Base-by-base conservation (phyloP, 2,113 vertebrate genomes). In the Hoplias malabaricus region DNA sequence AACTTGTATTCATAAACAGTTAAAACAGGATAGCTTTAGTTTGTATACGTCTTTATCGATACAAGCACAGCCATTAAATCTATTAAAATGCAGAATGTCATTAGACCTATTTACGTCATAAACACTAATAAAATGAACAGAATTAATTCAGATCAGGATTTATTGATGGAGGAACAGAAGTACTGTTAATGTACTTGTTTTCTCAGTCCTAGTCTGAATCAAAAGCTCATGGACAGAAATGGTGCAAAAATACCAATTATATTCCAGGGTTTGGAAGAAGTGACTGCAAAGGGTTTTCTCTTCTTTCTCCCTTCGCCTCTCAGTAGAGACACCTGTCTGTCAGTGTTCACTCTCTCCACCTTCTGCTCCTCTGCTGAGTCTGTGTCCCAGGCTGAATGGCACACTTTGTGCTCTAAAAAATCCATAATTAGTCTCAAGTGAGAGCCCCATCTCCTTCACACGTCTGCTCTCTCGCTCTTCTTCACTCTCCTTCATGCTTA, bases 341-440 rank as follows among this genome's bases (percentile, higher is more conserved):
- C 76, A 75, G 73, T 19, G 21, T 59, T 70, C 61, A 69, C 54
- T 65, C 72, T 69, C 38, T 19, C 46, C 72, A 80, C 65, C 76
- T 21, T 43, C 23, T 71, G 43, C 68, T 78, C 68, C 34, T 50
- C 57, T 33, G 36, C 46, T 68, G 43, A 73, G 38, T 21, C 19
- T 68, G 40, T 65, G 72, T 80, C 73, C 65, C 36, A 69, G 73
- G 67, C 31, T 71, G 73, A 80, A 65, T 71, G 59, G 29, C 59
- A 80, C 46, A 27, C 38, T 59, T 31, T 71, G 79, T 43, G 23
- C 73, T 80, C 70, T 75, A 63, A 80, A 80, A 75, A 63, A 19
- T 75, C 67, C 56, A 65, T 75, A 75, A 65, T 80, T 75, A 75
- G 79, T 80, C 66, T 75, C 73, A 34, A 46, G 79, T 70, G 79